Evolutionary conservation across 2,113 vertebrate species (phyloP).

Genomic region (Hemiprocne comata): DNA sequence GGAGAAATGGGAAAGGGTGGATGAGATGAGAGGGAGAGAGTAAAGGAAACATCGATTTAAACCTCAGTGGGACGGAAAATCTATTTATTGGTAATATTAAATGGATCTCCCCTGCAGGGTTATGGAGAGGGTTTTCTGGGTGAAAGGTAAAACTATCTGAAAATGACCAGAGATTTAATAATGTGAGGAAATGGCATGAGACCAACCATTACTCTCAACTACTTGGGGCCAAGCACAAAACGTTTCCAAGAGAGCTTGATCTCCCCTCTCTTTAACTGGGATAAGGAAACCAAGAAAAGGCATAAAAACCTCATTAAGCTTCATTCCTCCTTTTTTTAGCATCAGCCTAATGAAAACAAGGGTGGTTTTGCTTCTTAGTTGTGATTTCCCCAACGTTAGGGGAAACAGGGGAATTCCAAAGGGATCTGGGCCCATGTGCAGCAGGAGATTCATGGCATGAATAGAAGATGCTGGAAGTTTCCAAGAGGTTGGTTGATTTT

Average conservation of each 20-base stretch:
- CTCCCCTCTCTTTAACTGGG: background rate
- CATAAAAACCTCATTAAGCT: background rate
- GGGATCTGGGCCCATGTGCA: background rate
- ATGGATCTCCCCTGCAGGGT: background rate
- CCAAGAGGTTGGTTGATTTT: background rate
- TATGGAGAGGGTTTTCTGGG: background rate
- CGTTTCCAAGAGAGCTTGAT: background rate
- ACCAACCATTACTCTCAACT: background rate
- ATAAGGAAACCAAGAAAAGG: background rate
- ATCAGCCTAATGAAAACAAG: background rate
- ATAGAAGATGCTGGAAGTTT: background rate
- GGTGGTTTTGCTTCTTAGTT: background rate
- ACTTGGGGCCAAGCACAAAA: background rate
- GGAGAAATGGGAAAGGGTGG: background rate
- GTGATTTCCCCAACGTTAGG: background rate
- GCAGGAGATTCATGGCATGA: background rate
- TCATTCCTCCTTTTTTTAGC: background rate
- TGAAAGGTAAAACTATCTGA: conserved; percentile 3
- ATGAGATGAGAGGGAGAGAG: background rate
- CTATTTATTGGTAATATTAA: background rate
- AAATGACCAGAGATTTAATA: conserved; percentile 35
- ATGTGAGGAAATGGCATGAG: background rate
- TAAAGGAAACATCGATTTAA: background rate
- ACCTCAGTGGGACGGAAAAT: background rate
- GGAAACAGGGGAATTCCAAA: background rate